Evolutionary conservation across 2,888 invertebrate genomes (phyloP).

Genomic region (Caenorhabditis auriculariae): DNA sequence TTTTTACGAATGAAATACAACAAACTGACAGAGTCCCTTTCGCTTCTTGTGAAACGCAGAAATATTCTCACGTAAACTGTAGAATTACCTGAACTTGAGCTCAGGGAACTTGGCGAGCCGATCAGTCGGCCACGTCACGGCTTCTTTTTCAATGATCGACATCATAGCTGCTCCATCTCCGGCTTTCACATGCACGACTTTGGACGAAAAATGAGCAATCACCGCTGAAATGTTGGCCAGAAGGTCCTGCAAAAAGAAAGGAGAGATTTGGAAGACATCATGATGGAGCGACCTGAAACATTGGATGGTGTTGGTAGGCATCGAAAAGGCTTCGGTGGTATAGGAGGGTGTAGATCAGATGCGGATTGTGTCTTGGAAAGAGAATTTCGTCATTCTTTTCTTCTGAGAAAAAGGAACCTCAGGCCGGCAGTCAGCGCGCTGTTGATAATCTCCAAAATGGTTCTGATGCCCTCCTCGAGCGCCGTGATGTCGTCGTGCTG

Average conservation of each 20-base stretch:
- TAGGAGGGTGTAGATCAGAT: constrained; percentile 90
- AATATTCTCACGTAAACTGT: not conserved
- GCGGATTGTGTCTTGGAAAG: constrained; percentile 77
- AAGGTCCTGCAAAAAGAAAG: constrained; percentile 73
- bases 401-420: constrained; percentile 4
- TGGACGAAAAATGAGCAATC: constrained; percentile 43
- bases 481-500: constrained; percentile 86
- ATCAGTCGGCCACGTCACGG: constrained; percentile 90
- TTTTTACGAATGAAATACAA: not conserved
- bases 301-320: constrained; percentile 80
- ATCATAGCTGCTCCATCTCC: constrained; percentile 43
- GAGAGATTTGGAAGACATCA: constrained; percentile 81
- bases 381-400: not conserved
- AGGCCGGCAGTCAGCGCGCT: constrained; percentile 74
- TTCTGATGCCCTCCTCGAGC: constrained; percentile 90
- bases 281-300: constrained; percentile 79
- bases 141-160: constrained; percentile 81
- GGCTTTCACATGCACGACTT: constrained; percentile 34
- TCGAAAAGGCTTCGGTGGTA: constrained; percentile 90
- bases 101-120: constrained; percentile 97
- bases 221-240: constrained; percentile 42
- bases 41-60: no score
- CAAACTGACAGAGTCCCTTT: no score
- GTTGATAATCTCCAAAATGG: constrained; percentile 95
- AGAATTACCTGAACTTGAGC: constrained; percentile 78